These are phyloP conservation scores for Tragopan temminckii DNA, from an alignment of 2,797 vertebrate species.

Conservation along the genomic window DNA sequence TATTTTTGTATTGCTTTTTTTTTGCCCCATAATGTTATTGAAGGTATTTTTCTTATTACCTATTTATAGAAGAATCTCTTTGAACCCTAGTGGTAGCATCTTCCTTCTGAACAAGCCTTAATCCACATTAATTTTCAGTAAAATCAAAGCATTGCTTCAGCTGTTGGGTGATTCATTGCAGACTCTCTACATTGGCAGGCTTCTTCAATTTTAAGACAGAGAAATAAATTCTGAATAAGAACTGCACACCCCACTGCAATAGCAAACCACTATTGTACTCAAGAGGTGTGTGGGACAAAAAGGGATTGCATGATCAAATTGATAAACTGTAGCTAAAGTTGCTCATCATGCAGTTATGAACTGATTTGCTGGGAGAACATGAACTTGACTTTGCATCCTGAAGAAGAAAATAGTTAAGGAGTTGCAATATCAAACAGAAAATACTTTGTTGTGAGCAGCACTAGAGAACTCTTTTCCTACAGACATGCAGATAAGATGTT, in stretches of 20 bases:
- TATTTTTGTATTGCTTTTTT: not conserved
- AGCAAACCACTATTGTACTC: not conserved
- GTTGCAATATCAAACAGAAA: not conserved
- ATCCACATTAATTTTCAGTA: not conserved
- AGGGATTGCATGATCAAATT: not conserved
- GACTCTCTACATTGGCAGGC: not conserved
- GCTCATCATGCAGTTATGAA: not conserved
- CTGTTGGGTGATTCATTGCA: not conserved
- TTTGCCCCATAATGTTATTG: not conserved
- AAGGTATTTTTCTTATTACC: not conserved
- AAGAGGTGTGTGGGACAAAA: not conserved
- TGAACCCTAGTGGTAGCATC: not conserved
- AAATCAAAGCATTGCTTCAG: not conserved
- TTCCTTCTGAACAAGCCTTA: not conserved
- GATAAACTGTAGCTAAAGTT: not conserved
- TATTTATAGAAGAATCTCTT: not conserved
- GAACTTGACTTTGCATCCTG: not conserved
- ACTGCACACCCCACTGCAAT: not conserved
- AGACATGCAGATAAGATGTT: not conserved
- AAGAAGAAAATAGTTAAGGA: not conserved
- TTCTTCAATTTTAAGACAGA: not conserved
- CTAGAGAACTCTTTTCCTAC: not conserved
- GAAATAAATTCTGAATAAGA: not conserved
- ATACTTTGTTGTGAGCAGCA: not conserved
- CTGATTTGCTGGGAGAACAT: not conserved